Evolutionary conservation across 2,797 vertebrate genomes (phyloP).

Genomic region (Luscinia luscinia): DNA sequence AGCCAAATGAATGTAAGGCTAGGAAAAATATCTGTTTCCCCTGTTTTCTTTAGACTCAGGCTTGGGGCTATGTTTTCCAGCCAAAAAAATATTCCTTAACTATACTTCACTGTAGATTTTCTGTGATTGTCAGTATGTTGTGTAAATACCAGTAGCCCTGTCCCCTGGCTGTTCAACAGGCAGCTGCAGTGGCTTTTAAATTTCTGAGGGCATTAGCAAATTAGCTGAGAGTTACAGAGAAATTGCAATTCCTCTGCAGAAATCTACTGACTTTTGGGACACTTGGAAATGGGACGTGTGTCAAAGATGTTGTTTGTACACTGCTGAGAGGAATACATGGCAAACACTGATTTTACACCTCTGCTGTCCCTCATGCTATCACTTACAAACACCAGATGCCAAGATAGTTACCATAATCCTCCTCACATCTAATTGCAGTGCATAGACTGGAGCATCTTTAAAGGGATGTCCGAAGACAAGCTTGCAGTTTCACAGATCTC

Average conservation of each 20-base stretch:
- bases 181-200: slow-evolving; percentile 10
- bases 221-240: background rate
- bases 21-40: background rate
- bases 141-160: slow-evolving; percentile 16
- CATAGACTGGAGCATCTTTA: background rate
- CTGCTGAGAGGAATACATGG: background rate
- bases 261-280: background rate
- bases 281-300: background rate
- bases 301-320: background rate
- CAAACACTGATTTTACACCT: slow-evolving; percentile 9
- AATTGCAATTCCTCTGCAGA: background rate
- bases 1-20: slow-evolving; percentile 26
- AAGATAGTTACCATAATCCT: background rate
- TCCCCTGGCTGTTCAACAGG: slow-evolving; percentile 14
- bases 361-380: background rate
- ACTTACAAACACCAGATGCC: background rate
- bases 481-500: slow-evolving; percentile 33
- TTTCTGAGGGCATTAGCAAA: slow-evolving; percentile 17
- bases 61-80: slow-evolving; percentile 8
- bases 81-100: slow-evolving; percentile 22
- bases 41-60: background rate
- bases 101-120: slow-evolving; percentile 1
- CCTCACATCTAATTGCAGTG: slow-evolving; percentile 13
- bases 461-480: slow-evolving; percentile 27
- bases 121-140: background rate